A percentile compares a stretch with the other conserved stretches of the same genome.
These are phyloP conservation scores for Lepidotrigona ventralis DNA, from an alignment of 1,140 invertebrate genomes.

Conservation along the genomic window DNA sequence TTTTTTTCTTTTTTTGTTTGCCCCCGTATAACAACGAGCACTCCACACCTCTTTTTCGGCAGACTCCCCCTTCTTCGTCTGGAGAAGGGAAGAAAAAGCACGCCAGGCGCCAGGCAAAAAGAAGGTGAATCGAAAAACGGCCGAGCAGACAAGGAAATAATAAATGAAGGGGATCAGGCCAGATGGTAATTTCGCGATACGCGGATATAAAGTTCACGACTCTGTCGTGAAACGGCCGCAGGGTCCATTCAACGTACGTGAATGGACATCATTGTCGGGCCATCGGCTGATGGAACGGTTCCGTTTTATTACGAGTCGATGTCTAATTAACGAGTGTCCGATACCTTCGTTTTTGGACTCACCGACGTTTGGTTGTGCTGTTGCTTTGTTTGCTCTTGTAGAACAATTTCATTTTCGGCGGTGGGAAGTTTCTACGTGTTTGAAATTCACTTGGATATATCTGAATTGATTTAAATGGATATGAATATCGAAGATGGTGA, in stretches of 20 bases:
- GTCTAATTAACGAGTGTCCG: neutral
- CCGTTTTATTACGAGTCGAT: neutral
- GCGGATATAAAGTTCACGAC: conserved; percentile 19
- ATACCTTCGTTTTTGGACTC: neutral
- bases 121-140: conserved; percentile 48
- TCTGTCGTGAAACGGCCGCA: neutral
- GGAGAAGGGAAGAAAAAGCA: conserved; percentile 56
- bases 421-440: neutral
- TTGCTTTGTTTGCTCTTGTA: neutral
- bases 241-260: neutral
- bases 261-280: neutral
- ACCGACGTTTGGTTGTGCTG: neutral
- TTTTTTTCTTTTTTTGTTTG: neutral
- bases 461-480: too few species aligned
- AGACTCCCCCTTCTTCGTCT: conserved; percentile 12
- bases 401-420: neutral
- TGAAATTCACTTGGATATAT: too few species aligned
- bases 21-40: neutral
- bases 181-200: conserved; percentile 45
- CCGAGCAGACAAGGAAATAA: conserved; percentile 56
- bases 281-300: neutral
- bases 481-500: too few species aligned
- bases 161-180: conserved; percentile 49
- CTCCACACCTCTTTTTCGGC: conserved; percentile 35
- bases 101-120: conserved; percentile 49